Evolutionary conservation across 2,797 vertebrate species (phyloP), one percentile per base, ranked within the genome.

Genomic region (Gymnodraco acuticeps): DNA sequence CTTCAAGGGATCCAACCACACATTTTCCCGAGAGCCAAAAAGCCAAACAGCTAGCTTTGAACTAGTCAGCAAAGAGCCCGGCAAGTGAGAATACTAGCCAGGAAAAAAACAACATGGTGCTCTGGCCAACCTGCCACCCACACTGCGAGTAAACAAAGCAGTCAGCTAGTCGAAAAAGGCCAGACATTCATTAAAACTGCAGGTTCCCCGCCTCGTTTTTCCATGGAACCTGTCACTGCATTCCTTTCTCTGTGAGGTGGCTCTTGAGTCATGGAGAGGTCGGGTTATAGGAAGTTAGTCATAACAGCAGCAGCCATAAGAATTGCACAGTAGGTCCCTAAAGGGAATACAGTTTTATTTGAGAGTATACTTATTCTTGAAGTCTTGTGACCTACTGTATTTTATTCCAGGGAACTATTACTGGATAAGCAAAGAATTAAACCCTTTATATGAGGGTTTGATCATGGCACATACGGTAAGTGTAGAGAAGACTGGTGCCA

Each of bases 161-260:
- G 67, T 51, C 58, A 76, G 70, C 64, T 46, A 75, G 59, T 78
- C 17, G 20, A 65, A 86, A 78, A 73, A 41, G 59, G 53, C 71
- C 77, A 83, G 75, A 77, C 69, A 62, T 55, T 78, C 83, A 71
- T 88, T 78, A 83, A 75, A 82, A 77, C 73, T 87, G 85, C 83
- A 83, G 78, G 73, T 83, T 87, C 75, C 58, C 64, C 47, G 78
- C 72, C 82, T 82, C 20, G 20, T 64, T 85, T 90, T 92, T 92
- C 90, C 87, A 83, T 80, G 73, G 84, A 91, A 93, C 90, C 90
- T 93, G 90, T 87, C 76, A 43, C 74, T 78, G 71, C 88, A 91
- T 92, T 93, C 88, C 86, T 87, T 59, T 80, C 91, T 73, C 76
- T 77, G 63, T 89, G 86, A 90, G 81, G 71, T 83, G 86, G 84